Base-by-base conservation (phyloP, 2,797 vertebrate species). In the Sylvilagus floridanus region DNA sequence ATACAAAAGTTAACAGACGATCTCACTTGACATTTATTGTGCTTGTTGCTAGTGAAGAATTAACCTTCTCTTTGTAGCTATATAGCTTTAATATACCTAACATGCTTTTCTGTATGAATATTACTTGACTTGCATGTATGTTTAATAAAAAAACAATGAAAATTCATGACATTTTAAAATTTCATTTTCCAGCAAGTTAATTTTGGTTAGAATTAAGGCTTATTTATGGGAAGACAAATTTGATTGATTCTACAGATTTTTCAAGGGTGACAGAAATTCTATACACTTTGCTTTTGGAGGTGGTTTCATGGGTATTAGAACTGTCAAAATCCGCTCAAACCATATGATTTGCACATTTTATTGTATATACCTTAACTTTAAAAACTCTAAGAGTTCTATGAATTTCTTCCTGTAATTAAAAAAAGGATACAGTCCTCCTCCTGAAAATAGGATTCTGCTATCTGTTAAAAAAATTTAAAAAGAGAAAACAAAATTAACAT, bases 401-500 rank as follows among this genome's bases (percentile, higher is more conserved):
- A 91, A 79, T 79, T 92, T 93, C 83, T 92, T 85, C 42, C 30
- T 72, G 10, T 60, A 83, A 65, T 81, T 66, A 96, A 93, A 54
- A 97, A 97, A 99, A 99, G 99, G 99, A 99, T 99, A 99, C 99
- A 99, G 95, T 99, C 99, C 96, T 99, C 98, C 47, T 99, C 98
- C 95, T 98, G 98, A 97, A 99, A 99, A 98, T 99, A 99, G 84
- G 98, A 98, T 96, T 99, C 99, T 6, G 99, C 99, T 97, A 99
- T 99, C 99, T 99, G 98, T 77, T 97, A 94, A 95, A 88, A 96
- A 66, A 77, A 84, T 60, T 47, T 9, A 94, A 92, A n/a, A 9
- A 96, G 17, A 95, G 19, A 19, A 54, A 77, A 83, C 89, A 42
- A 91, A 69, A 96, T 95, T 92, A 93, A 60, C 50, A 93, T 66